These are phyloP conservation scores for Poeciliopsis turneri DNA, from an alignment of 2,797 vertebrate species.

Conservation along the genomic window DNA sequence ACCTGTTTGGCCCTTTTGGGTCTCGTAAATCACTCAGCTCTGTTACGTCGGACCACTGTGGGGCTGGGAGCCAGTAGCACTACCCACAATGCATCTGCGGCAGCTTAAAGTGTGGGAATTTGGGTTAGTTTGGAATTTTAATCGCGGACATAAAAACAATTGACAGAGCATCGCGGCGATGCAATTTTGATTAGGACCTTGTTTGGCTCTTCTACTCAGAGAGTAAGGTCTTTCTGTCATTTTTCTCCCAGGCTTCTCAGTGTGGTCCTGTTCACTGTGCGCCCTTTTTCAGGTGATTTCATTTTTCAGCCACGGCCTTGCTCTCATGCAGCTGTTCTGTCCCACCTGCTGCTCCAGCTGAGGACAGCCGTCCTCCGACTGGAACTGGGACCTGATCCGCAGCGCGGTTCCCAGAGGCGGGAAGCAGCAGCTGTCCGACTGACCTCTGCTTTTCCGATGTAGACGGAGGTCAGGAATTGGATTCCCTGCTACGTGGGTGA, in stretches of 20 bases:
- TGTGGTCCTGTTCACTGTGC: background rate
- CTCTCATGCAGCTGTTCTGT: background rate
- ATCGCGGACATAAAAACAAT: background rate
- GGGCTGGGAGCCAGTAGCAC: conserved; percentile 60
- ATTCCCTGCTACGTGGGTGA: conserved; percentile 20
- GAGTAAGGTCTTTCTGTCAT: background rate
- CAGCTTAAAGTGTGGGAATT: conserved; percentile 51
- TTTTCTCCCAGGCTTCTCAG: background rate
- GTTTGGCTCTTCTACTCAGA: background rate
- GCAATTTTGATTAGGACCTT: background rate
- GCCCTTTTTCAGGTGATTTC: background rate
- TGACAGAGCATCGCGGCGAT: conserved; percentile 48
- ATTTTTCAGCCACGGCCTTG: background rate
- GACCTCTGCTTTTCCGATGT: conserved; percentile 55
- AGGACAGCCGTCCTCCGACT: conserved; percentile 41
- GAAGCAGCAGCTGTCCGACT: conserved; percentile 68
- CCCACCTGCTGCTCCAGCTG: conserved; percentile 57
- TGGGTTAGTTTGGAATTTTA: conserved; percentile 15
- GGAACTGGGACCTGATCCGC: conserved; percentile 61
- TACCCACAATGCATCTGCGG: conserved; percentile 66
- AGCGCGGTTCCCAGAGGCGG: conserved; percentile 67
- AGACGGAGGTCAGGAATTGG: conserved; percentile 33
- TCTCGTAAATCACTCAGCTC: conserved; percentile 49
- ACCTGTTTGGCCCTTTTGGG: conserved; percentile 63
- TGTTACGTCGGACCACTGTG: conserved; percentile 27